These are phyloP conservation scores for Eueremaeus valkanovi DNA, from an alignment of 2,888 invertebrate genomes.

Conservation along the genomic window DNA sequence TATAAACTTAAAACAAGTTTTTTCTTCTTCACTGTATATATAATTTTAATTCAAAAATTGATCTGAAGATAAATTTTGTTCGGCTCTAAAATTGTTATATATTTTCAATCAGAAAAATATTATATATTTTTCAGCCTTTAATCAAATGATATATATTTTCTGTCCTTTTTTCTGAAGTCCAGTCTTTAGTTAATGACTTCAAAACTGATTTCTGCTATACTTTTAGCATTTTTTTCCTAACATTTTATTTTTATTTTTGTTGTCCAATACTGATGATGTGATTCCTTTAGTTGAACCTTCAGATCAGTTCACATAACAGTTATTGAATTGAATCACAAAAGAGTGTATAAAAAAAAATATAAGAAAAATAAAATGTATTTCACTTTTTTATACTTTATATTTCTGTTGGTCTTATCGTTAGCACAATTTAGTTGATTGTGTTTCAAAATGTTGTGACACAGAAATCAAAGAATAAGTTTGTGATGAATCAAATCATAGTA, in stretches of 20 bases:
- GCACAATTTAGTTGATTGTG: neutral
- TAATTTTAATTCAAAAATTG: too few relatives aligned
- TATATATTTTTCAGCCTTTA: too few relatives aligned
- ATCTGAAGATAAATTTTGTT: too few relatives aligned
- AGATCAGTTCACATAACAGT: neutral
- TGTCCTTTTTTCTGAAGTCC: neutral
- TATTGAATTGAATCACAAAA: neutral
- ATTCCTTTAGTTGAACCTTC: neutral
- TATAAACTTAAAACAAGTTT: neutral
- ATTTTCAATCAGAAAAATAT: too few relatives aligned
- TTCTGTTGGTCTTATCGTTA: neutral
- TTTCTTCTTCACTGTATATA: neutral
- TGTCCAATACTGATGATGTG: neutral
- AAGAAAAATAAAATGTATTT: too few relatives aligned
- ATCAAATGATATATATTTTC: neutral
- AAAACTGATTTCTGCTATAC: neutral
- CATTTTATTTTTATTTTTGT: too few relatives aligned
- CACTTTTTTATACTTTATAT: neutral
- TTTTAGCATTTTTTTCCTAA: too few relatives aligned
- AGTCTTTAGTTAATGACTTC: neutral
- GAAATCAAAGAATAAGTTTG: neutral
- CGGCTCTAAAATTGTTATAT: too few relatives aligned
- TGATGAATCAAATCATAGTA: too few relatives aligned
- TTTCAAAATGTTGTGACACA: neutral
- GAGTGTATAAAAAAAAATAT: too few relatives aligned